These are phyloP conservation scores for Gambusia holbrooki DNA, from an alignment of 2,113 vertebrate genomes.

Conservation along the genomic window DNA sequence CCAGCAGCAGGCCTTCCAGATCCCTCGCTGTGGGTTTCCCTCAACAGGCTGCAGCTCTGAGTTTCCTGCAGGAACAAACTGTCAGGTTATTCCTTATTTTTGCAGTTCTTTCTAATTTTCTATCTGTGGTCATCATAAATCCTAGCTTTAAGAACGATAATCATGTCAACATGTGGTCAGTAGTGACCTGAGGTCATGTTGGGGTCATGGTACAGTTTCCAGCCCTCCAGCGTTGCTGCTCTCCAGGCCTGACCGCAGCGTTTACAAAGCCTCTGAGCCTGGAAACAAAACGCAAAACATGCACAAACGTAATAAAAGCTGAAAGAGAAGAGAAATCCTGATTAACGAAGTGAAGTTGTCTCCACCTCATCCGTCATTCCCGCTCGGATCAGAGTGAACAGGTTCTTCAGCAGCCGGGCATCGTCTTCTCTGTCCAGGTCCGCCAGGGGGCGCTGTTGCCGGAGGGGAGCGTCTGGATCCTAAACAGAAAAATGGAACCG, in stretches of 20 bases:
- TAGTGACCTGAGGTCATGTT: slow-evolving; percentile 88
- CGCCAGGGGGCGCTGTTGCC: slow-evolving; percentile 93
- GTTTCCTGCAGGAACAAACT: slow-evolving; percentile 65
- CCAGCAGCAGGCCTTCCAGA: slow-evolving; percentile 98
- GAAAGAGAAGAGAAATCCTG: not conserved
- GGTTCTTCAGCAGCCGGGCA: slow-evolving; percentile 88
- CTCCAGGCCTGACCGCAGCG: slow-evolving; percentile 98
- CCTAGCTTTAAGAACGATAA: too few species aligned
- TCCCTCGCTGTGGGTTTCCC: slow-evolving; percentile 93
- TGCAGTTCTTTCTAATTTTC: not conserved
- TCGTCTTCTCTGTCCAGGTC: slow-evolving; percentile 97
- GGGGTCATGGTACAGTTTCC: slow-evolving; percentile 97
- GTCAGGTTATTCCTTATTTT: not conserved
- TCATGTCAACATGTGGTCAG: not conserved
- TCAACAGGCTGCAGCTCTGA: slow-evolving; percentile 87
- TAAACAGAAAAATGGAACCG: slow-evolving; percentile 46
- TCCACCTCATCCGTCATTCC: slow-evolving; percentile 95
- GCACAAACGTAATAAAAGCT: not conserved
- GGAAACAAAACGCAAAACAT: slow-evolving; percentile 16
- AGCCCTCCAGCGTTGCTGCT: slow-evolving; percentile 96
- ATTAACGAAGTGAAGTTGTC: not conserved
- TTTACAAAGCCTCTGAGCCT: slow-evolving; percentile 96
- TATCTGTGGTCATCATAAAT: too few species aligned
- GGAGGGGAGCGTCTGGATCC: slow-evolving; percentile 96
- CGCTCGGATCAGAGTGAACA: slow-evolving; percentile 93